Evolutionary conservation across 2,888 invertebrate genomes (phyloP).

Genomic region (Anodontia alba): DNA sequence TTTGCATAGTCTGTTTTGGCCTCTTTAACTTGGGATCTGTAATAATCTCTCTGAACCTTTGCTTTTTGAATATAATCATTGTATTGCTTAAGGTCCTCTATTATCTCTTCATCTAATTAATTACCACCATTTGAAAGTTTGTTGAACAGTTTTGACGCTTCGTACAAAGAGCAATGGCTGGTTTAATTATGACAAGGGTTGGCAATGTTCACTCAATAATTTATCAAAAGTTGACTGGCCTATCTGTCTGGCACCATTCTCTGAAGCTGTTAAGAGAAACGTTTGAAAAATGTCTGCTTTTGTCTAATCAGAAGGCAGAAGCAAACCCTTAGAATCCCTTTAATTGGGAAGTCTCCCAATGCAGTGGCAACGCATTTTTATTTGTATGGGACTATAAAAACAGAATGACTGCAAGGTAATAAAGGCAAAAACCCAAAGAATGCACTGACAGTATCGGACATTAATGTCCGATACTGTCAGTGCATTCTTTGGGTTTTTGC

Average conservation of each 20-base stretch:
- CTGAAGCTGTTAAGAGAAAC: not conserved
- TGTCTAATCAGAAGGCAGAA: slow-evolving; percentile 29
- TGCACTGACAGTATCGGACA: too few relatives aligned
- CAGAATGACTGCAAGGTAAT: slow-evolving; percentile 6
- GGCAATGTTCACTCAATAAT: slow-evolving; percentile 27
- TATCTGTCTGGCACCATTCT: not conserved
- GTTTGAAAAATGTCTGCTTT: slow-evolving; percentile 18
- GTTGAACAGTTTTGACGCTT: not conserved
- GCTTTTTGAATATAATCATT: not conserved
- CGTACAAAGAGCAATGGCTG: slow-evolving; percentile 26
- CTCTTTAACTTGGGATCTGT: not conserved
- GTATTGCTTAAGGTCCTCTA: not conserved
- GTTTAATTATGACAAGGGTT: slow-evolving; percentile 18
- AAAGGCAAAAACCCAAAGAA: too few relatives aligned
- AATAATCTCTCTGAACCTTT: slow-evolving; percentile 14
- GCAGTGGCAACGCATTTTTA: slow-evolving; percentile 27
- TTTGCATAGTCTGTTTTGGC: not conserved
- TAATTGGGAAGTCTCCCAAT: slow-evolving; percentile 24
- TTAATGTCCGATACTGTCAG: not conserved
- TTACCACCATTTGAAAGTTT: not conserved
- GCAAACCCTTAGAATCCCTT: slow-evolving; percentile 9
- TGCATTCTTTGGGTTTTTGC: not conserved
- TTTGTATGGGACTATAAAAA: slow-evolving; percentile 9
- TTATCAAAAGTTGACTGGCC: not conserved
- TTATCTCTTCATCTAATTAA: slow-evolving; percentile 13